phyloP scores from a whole-genome alignment of 2,113 vertebrate genomes.

The Oncorhynchus clarkii region DNA sequence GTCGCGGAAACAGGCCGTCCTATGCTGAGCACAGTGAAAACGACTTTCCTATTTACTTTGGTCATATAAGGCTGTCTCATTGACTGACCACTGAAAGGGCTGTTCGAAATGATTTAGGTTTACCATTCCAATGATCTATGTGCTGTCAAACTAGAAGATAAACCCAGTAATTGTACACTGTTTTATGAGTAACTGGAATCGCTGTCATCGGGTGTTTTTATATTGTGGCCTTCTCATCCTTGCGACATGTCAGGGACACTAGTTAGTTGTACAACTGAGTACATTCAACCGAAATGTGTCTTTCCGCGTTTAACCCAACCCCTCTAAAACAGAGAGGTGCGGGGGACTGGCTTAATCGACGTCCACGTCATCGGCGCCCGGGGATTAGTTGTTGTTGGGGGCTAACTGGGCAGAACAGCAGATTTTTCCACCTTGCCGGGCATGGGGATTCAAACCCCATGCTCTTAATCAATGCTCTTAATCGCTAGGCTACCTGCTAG shows the following conservation, averaged over 20 bases:
- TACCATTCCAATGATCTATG: neutral
- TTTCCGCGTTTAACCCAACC: too few species aligned
- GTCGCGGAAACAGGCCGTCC: neutral
- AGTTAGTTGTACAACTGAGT: too few species aligned
- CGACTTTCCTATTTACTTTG: neutral
- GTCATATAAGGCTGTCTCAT: neutral
- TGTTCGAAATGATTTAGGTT: neutral
- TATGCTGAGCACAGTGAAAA: constrained; percentile 37
- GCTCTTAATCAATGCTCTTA: neutral
- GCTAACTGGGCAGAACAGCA: too few species aligned
- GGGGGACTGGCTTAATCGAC: too few species aligned
- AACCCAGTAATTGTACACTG: neutral
- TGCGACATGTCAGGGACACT: neutral
- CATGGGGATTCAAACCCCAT: neutral
- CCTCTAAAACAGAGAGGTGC: too few species aligned
- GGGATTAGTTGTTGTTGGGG: too few species aligned
- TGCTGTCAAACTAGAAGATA: neutral
- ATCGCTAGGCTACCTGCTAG: neutral
- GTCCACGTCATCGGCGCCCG: too few species aligned
- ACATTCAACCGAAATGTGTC: too few species aligned
- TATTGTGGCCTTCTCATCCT: neutral
- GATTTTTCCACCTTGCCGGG: neutral
- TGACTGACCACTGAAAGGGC: neutral
- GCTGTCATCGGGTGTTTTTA: neutral
- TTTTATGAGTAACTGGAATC: neutral